Evolutionary conservation across 1,140 invertebrate genomes (phyloP).

Genomic region (Platorchestia sp.): DNA sequence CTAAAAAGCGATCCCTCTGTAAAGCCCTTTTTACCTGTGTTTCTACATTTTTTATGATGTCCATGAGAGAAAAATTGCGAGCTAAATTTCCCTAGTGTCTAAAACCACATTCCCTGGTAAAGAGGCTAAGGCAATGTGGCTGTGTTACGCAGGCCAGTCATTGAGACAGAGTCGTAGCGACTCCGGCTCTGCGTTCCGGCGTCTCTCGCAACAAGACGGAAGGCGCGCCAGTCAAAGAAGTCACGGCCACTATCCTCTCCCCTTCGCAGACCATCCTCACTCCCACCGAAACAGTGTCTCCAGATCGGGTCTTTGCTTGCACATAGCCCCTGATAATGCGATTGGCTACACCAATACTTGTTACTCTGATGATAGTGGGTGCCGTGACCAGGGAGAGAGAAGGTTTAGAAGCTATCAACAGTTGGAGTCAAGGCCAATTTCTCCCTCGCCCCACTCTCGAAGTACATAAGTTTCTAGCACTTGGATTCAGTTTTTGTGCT

Average conservation of each 20-base stretch:
- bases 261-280: not conserved
- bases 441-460: conserved; percentile 28
- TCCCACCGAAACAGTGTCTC: conserved; percentile 25
- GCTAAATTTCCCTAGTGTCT: not conserved
- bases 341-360: conserved; percentile 16
- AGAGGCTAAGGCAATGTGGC: not conserved
- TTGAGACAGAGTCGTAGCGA: conserved; percentile 43
- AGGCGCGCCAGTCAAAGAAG: not conserved
- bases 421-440: not conserved
- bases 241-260: not conserved
- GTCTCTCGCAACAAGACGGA: conserved; percentile 48
- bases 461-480: conserved; percentile 7
- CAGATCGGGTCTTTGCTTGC: conserved; percentile 5
- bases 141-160: conserved; percentile 6
- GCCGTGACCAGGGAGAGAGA: not conserved
- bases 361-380: conserved; percentile 11
- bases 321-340: not conserved
- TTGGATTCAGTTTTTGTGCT: not conserved
- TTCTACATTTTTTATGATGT: too few relatives aligned
- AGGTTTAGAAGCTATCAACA: conserved; percentile 38
- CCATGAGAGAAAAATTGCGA: too few relatives aligned
- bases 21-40: too few relatives aligned
- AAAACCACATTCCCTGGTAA: not conserved
- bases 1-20: too few relatives aligned
- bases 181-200: not conserved